These are phyloP conservation scores for Dendropsophus ebraccatus DNA, from an alignment of 2,113 vertebrate genomes.

Conservation along the genomic window DNA sequence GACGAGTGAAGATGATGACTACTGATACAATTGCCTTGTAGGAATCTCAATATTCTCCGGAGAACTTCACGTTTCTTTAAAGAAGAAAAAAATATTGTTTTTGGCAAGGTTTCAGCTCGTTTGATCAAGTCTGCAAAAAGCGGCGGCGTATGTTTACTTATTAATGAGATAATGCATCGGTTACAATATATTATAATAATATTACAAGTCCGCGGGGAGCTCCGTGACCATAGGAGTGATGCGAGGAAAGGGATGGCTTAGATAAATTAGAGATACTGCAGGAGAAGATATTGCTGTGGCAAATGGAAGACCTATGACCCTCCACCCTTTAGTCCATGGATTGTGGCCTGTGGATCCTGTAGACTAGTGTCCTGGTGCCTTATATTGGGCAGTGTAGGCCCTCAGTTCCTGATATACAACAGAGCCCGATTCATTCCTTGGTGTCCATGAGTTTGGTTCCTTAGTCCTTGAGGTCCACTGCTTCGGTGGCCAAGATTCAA, in stretches of 20 bases:
- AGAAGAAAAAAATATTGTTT: neutral
- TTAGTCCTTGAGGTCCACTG: neutral
- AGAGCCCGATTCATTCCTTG: neutral
- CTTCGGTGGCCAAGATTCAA: no score
- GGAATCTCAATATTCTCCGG: neutral
- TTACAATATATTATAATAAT: neutral
- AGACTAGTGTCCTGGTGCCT: neutral
- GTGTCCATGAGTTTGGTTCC: neutral
- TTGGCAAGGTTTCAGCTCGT: neutral
- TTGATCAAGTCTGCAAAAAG: neutral
- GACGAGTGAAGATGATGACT: neutral
- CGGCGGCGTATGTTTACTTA: neutral
- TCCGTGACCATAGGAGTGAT: neutral
- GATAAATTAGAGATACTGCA: neutral
- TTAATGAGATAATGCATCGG: constrained; percentile 3
- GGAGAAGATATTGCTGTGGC: neutral
- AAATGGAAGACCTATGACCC: neutral
- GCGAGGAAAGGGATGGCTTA: neutral
- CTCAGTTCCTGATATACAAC: neutral
- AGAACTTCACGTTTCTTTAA: neutral
- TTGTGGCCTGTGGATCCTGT: neutral
- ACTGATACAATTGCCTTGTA: neutral
- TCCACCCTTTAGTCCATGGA: neutral
- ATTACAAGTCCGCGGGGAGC: neutral
- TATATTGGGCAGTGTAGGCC: neutral